Percentiles rank a stretch among this genome's conserved stretches.
Conservation (phyloP, 1,140 invertebrate species). For the Trichoplusia ni region DNA sequence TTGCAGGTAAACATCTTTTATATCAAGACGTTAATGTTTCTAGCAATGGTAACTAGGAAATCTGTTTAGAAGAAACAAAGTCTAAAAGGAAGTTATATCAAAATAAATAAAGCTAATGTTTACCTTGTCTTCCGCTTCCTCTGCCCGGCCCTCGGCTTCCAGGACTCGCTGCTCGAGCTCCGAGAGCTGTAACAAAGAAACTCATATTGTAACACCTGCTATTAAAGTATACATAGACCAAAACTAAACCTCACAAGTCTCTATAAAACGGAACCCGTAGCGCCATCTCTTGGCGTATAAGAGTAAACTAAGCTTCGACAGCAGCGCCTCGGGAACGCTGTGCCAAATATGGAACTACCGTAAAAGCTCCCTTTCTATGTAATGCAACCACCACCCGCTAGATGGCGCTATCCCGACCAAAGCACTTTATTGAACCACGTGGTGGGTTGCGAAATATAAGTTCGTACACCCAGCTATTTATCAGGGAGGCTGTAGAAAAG, state of each 20-base stretch:
- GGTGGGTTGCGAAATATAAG: constrained; percentile 39
- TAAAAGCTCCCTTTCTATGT: constrained; percentile 15
- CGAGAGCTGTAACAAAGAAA: constrained; percentile 90
- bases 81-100: background rate
- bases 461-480: constrained; percentile 50
- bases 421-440: constrained; percentile 76
- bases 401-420: constrained; percentile 60
- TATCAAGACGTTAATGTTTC: too few species aligned
- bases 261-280: constrained; percentile 26
- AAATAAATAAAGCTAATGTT: constrained; percentile 8
- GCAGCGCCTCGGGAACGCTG: background rate
- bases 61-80: too few species aligned
- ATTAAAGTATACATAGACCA: background rate
- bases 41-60: too few species aligned
- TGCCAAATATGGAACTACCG: constrained; percentile 35
- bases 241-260: background rate
- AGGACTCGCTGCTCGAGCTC: constrained; percentile 94
- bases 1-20: too few species aligned
- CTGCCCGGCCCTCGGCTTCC: constrained; percentile 93
- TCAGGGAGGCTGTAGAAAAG: constrained; percentile 71
- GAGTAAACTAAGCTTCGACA: constrained; percentile 14
- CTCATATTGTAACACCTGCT: constrained; percentile 21
- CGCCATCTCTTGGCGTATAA: constrained; percentile 41
- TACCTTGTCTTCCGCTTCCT: constrained; percentile 96
- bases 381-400: constrained; percentile 58